A percentile compares a stretch with the other conserved stretches of the same genome.
Conservation (phyloP, 2,888 invertebrate genomes). For the Pharmacophagus antenor region DNA sequence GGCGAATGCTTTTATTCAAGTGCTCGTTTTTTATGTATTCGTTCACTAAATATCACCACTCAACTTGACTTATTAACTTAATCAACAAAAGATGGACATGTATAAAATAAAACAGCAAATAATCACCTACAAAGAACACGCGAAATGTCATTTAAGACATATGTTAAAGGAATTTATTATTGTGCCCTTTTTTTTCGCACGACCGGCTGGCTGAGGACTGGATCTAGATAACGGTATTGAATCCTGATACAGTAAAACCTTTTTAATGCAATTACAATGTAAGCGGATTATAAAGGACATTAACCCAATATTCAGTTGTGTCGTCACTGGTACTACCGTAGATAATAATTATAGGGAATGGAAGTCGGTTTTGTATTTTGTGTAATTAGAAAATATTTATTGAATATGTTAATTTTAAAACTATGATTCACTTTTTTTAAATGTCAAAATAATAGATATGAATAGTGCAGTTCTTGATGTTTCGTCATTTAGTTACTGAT, state of each 20-base stretch:
- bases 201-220: slow-evolving; percentile 15
- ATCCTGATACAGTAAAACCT: slow-evolving; percentile 22
- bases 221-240: slow-evolving; percentile 27
- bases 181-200: slow-evolving; percentile 12
- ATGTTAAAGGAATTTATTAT: slow-evolving; percentile 11
- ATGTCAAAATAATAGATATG: too few species aligned
- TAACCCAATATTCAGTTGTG: slow-evolving; percentile 17
- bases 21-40: too few species aligned
- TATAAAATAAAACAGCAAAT: slow-evolving; percentile 5
- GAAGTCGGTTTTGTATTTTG: too few species aligned
- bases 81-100: neutral
- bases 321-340: neutral
- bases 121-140: slow-evolving; percentile 2
- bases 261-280: slow-evolving; percentile 24
- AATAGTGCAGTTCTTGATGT: too few species aligned
- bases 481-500: too few species aligned
- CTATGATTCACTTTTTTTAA: too few species aligned
- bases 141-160: slow-evolving; percentile 16
- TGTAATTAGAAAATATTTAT: too few species aligned
- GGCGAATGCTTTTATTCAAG: too few species aligned
- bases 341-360: neutral
- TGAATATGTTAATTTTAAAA: too few species aligned
- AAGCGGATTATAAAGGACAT: slow-evolving; percentile 21
- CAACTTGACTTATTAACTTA: neutral
- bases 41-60: neutral